Evolutionary conservation across 2,113 vertebrate genomes (phyloP).

Genomic region (Sinocyclocheilus anophthalmus): DNA sequence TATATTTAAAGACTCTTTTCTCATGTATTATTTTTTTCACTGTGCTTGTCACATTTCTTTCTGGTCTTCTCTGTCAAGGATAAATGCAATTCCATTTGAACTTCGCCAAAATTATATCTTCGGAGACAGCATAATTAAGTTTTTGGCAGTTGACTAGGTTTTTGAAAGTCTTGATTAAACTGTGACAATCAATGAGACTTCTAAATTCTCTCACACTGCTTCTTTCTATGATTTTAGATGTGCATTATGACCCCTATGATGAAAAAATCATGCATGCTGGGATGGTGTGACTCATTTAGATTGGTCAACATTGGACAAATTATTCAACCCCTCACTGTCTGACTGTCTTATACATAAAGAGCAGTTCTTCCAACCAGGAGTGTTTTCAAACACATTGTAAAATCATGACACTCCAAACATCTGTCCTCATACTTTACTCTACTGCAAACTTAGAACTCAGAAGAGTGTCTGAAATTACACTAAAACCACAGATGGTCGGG

Average conservation of each 20-base stretch:
- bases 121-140: neutral
- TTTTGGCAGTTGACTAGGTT: neutral
- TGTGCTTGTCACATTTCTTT: no score
- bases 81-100: neutral
- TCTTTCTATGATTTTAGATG: neutral
- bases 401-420: neutral
- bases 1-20: no score
- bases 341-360: neutral
- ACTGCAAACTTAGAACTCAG: neutral
- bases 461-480: neutral
- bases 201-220: neutral
- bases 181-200: neutral
- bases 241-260: neutral
- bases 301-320: neutral
- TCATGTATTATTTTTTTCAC: no score
- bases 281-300: neutral
- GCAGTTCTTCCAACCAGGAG: neutral
- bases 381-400: neutral
- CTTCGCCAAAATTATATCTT: neutral
- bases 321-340: neutral
- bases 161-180: neutral
- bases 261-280: neutral
- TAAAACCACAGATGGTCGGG: conserved; percentile 15
- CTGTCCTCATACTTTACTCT: neutral
- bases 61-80: neutral